Conservation (phyloP, 2,113 vertebrate genomes). For the Perognathus longimembris region DNA sequence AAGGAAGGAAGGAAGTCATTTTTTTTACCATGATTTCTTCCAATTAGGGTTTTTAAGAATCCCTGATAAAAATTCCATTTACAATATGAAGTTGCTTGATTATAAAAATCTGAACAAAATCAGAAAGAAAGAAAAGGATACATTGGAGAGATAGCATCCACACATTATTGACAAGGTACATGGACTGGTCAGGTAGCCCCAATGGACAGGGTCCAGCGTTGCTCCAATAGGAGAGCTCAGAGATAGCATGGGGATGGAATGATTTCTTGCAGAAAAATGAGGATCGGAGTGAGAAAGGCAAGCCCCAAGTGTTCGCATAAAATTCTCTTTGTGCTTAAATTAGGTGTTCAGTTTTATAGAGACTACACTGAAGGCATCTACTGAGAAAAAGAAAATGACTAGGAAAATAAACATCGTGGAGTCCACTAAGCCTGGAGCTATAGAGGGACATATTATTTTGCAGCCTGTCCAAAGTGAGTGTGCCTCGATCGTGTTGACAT, state of each 20-base stretch:
- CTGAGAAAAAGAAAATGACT: not conserved
- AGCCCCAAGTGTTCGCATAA: not conserved
- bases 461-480: constrained; percentile 50
- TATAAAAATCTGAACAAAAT: not conserved
- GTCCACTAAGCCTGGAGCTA: not conserved
- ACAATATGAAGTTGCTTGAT: not conserved
- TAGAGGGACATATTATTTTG: not conserved
- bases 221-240: fast-evolving
- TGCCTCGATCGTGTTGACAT: constrained; percentile 74
- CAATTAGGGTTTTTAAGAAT: not conserved
- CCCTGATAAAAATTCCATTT: not conserved
- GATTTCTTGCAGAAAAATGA: not conserved
- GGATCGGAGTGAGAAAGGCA: not conserved
- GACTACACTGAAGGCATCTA: not conserved
- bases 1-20: not conserved
- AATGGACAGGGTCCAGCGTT: fast-evolving
- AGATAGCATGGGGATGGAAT: fast-evolving
- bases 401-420: constrained; percentile 9
- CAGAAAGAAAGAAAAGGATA: not conserved
- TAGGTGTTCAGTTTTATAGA: not conserved
- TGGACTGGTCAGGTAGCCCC: not conserved
- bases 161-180: too few species aligned
- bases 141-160: not conserved
- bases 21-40: not conserved
- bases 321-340: not conserved